These are phyloP conservation scores for Darevskia nairensis DNA, from an alignment of 2,797 vertebrate species.

Conservation along the genomic window DNA sequence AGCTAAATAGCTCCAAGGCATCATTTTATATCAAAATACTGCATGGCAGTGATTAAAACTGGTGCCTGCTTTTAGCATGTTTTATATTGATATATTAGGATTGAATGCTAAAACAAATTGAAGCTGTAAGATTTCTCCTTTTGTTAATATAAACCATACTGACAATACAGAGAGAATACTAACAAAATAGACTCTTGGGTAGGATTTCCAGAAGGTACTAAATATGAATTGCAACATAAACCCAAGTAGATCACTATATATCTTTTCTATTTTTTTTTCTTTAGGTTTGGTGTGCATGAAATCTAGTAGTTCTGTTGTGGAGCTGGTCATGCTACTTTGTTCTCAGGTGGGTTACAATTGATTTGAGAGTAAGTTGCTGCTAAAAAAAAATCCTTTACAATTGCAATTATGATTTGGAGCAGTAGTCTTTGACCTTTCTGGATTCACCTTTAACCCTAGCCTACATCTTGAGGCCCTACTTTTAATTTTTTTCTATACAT, in stretches of 20 bases:
- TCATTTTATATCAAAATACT: constrained; percentile 43
- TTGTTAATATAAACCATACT: background rate
- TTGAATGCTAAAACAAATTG: constrained; percentile 14
- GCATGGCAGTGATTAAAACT: constrained; percentile 1
- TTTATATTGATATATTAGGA: constrained; percentile 33
- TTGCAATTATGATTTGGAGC: constrained; percentile 24
- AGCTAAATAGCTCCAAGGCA: constrained; percentile 71
- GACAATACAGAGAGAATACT: background rate
- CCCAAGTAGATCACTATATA: background rate
- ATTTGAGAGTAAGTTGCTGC: background rate
- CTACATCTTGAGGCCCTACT: background rate
- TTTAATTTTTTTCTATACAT: background rate
- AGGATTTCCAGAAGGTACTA: constrained; percentile 7
- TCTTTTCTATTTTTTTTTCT: constrained; percentile 53
- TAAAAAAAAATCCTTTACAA: constrained; percentile 2
- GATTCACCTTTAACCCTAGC: background rate
- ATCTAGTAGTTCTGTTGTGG: constrained; percentile 98
- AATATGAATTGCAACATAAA: background rate
- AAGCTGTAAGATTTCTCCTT: background rate
- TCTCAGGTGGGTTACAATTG: constrained; percentile 86
- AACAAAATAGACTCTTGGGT: background rate
- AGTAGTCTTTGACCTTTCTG: background rate
- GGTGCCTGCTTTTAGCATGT: constrained; percentile 4
- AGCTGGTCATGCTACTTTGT: constrained; percentile 98
- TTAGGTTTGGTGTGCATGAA: constrained; percentile 97